A percentile compares a stretch with the other conserved stretches of the same genome.
Conservation (phyloP, 2,797 vertebrate genomes). For the Ataeniobius toweri region DNA sequence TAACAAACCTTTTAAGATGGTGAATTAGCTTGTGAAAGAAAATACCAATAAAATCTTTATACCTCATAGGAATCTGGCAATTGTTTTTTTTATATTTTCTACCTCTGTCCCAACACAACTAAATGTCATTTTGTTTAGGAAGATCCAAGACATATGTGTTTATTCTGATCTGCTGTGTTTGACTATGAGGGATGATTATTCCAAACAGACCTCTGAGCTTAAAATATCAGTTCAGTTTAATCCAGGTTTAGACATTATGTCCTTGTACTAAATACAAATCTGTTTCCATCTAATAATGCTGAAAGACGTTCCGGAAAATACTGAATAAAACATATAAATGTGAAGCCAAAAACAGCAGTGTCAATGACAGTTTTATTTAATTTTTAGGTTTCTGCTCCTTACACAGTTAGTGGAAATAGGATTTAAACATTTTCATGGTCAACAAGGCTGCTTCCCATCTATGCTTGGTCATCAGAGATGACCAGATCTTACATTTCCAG, state of each 20-base stretch:
- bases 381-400: conserved; percentile 18
- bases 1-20: too few species aligned
- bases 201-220: conserved; percentile 51
- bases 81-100: not conserved
- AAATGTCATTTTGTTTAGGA: not conserved
- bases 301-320: conserved; percentile 66
- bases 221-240: conserved; percentile 65
- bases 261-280: conserved; percentile 61
- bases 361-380: conserved; percentile 34
- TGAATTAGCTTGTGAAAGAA: too few species aligned
- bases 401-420: conserved; percentile 13
- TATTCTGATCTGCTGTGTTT: conserved; percentile 37
- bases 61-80: too few species aligned
- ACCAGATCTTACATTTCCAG: conserved; percentile 14
- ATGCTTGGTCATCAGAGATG: conserved; percentile 4
- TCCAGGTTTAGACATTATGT: conserved; percentile 70
- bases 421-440: conserved; percentile 6
- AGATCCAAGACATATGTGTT: conserved; percentile 20
- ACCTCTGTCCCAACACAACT: not conserved
- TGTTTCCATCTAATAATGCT: conserved; percentile 66
- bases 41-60: too few species aligned
- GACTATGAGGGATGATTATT: conserved; percentile 46
- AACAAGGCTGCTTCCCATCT: conserved; percentile 4
- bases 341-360: conserved; percentile 38
- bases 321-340: conserved; percentile 47